These are phyloP conservation scores for Sphaerolaimus hirsutus DNA, from an alignment of 2,888 invertebrate genomes.

Conservation along the genomic window DNA sequence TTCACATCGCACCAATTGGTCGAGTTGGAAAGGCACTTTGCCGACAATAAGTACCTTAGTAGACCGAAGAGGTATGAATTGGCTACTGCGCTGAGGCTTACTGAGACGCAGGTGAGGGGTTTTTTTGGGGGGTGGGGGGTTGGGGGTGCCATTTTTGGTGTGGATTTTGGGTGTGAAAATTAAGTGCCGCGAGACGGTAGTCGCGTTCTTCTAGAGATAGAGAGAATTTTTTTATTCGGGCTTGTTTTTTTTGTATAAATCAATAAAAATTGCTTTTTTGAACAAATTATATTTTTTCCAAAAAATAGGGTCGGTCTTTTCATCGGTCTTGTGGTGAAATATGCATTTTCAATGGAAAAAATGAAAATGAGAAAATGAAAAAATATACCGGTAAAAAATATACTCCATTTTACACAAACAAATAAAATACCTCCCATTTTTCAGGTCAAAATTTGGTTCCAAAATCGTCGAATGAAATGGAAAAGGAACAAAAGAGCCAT, in stretches of 20 bases:
- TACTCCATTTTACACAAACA: neutral
- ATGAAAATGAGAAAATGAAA: neutral
- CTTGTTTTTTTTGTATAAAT: no score
- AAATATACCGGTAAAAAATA: neutral
- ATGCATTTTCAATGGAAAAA: neutral
- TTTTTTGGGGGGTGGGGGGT: no score
- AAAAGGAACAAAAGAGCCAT: constrained; percentile 38
- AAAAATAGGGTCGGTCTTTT: neutral
- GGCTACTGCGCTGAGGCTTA: constrained; percentile 79
- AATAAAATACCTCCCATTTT: neutral
- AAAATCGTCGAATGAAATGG: constrained; percentile 93
- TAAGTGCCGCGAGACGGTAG: no score
- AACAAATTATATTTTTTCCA: neutral
- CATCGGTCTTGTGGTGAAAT: neutral
- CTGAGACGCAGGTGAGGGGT: constrained; percentile 91
- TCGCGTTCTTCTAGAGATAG: no score
- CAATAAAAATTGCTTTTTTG: no score
- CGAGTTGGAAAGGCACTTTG: constrained; percentile 87
- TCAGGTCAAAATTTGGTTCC: constrained; percentile 39
- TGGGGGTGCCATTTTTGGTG: no score
- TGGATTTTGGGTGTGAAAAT: no score
- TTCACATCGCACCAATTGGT: constrained; percentile 86
- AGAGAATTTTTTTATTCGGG: no score
- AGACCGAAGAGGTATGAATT: constrained; percentile 90
- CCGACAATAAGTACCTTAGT: constrained; percentile 89